phyloP scores from a whole-genome alignment of 1,140 invertebrate genomes.

The Drosophila suzukii region DNA sequence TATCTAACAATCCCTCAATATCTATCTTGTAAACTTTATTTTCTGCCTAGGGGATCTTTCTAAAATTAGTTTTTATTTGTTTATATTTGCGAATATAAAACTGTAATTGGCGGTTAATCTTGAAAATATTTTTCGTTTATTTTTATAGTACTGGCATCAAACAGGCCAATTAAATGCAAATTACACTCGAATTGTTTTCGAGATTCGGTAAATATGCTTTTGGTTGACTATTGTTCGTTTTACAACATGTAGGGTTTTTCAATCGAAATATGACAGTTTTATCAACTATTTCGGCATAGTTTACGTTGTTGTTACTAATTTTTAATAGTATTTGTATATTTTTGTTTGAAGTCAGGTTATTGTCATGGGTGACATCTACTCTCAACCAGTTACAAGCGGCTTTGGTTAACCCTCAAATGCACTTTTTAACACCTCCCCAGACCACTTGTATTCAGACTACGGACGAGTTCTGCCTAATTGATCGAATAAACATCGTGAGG shows the following conservation, averaged over 20 bases:
- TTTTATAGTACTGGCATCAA: conserved; percentile 15
- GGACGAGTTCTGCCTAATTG: conserved; percentile 59
- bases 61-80: conserved; percentile 44
- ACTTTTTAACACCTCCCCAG: conserved; percentile 62
- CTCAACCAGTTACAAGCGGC: conserved; percentile 56
- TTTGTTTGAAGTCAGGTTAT: conserved; percentile 1
- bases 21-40: conserved; percentile 11
- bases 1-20: conserved; percentile 4
- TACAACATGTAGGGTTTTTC: neutral
- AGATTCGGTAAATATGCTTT: neutral
- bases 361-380: conserved; percentile 17
- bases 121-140: conserved; percentile 16
- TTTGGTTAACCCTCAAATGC: conserved; percentile 45
- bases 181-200: conserved; percentile 1
- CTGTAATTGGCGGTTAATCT: conserved; percentile 38
- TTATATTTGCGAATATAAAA: conserved; percentile 54
- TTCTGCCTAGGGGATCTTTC: conserved; percentile 14
- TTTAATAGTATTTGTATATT: neutral
- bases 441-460: conserved; percentile 29
- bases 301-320: too few relatives aligned
- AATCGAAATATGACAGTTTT: neutral
- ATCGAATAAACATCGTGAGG: conserved; percentile 38
- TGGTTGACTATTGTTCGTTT: neutral
- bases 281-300: too few relatives aligned
- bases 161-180: conserved; percentile 18